These are phyloP conservation scores for Drosophila burlai DNA, from an alignment of 1,140 invertebrate species.

Conservation along the genomic window DNA sequence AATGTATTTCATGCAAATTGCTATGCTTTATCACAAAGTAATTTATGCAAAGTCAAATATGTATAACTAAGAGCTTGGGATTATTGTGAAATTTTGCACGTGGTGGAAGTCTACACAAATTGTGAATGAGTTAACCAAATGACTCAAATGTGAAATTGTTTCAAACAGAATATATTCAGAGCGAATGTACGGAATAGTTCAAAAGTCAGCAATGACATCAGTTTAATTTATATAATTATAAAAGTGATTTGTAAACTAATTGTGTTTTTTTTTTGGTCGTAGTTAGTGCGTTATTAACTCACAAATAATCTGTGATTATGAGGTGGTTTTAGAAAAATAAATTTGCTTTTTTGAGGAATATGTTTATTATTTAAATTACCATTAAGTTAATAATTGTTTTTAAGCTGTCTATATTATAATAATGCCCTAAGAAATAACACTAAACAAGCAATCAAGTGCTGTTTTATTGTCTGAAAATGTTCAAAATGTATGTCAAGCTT, in stretches of 20 bases:
- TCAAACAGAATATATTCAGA: background rate
- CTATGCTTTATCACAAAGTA: no score
- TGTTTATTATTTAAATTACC: background rate
- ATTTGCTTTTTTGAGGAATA: background rate
- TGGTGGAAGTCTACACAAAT: background rate
- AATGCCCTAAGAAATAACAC: background rate
- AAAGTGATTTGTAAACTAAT: background rate
- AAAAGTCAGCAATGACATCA: background rate
- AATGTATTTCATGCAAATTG: slow-evolving; percentile 1
- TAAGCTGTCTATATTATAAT: background rate
- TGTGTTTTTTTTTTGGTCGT: background rate
- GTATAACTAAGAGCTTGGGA: background rate
- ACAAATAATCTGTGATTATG: background rate
- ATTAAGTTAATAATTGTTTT: background rate
- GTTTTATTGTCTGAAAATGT: background rate
- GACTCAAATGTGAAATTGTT: background rate
- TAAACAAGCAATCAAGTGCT: background rate
- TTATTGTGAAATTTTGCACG: slow-evolving; percentile 8
- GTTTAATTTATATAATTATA: background rate
- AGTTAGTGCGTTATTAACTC: background rate
- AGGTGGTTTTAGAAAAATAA: background rate
- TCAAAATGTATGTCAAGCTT: background rate
- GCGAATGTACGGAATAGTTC: background rate
- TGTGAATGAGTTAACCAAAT: background rate
- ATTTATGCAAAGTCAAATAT: slow-evolving; percentile 2